A percentile compares a stretch with the other conserved stretches of the same genome.
phyloP scores from a whole-genome alignment of 2,888 invertebrate species.

The Athalia rosae region DNA sequence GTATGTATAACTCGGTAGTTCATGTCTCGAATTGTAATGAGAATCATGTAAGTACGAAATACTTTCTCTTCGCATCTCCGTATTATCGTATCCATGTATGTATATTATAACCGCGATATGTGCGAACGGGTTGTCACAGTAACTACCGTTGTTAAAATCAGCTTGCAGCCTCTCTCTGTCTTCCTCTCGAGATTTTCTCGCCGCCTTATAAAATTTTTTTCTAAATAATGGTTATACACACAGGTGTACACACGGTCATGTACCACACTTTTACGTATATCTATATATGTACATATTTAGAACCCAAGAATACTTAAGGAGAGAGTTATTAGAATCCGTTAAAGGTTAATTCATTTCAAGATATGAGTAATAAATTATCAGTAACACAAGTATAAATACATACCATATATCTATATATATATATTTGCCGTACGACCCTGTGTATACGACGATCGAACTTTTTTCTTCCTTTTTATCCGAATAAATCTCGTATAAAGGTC shows the following conservation, averaged over 20 bases:
- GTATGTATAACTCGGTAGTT: not conserved
- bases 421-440: not conserved
- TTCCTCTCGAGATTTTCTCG: constrained; percentile 25
- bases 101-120: not conserved
- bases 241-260: too few relatives aligned
- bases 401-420: too few relatives aligned
- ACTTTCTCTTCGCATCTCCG: constrained; percentile 37
- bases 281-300: not conserved
- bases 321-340: constrained; percentile 40
- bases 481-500: too few relatives aligned
- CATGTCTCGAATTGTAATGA: constrained; percentile 45
- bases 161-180: not conserved
- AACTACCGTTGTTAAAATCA: constrained; percentile 42
- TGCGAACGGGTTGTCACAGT: constrained; percentile 16
- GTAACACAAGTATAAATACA: constrained; percentile 28
- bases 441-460: not conserved
- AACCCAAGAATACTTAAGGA: not conserved
- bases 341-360: constrained; percentile 45
- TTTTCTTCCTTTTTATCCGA: too few relatives aligned
- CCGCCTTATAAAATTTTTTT: not conserved
- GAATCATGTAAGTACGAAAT: constrained; percentile 42
- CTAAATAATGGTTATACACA: too few relatives aligned
- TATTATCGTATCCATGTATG: not conserved
- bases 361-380: constrained; percentile 41
- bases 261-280: too few relatives aligned